Percentiles rank a stretch among this genome's conserved stretches.
phyloP scores from a whole-genome alignment of 2,888 invertebrate species.

The Deilephila elpenor region DNA sequence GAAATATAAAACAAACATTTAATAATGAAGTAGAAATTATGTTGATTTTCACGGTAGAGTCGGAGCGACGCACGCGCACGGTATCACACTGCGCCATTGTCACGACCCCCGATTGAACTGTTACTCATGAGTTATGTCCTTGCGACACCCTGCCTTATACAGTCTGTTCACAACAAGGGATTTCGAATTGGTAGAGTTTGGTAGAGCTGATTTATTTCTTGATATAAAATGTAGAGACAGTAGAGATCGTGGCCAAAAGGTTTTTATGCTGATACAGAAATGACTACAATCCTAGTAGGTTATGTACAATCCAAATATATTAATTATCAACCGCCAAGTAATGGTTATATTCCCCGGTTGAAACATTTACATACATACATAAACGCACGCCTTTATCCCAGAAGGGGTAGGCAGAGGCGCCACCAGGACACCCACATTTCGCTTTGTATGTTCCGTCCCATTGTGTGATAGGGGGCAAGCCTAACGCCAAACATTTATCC shows the following conservation, averaged over 20 bases:
- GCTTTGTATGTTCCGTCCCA: too few species aligned
- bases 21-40: conserved; percentile 26
- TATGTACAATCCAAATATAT: too few species aligned
- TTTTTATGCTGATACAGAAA: background rate
- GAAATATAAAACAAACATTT: conserved; percentile 19
- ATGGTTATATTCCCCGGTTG: too few species aligned
- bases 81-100: conserved; percentile 77
- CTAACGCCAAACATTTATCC: too few species aligned
- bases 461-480: too few species aligned
- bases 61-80: conserved; percentile 56
- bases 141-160: conserved; percentile 44
- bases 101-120: conserved; percentile 79
- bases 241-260: background rate
- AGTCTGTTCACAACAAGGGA: conserved; percentile 44
- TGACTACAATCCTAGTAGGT: too few species aligned
- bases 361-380: too few species aligned
- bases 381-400: too few species aligned
- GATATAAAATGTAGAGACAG: background rate
- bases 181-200: conserved; percentile 37
- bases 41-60: conserved; percentile 26
- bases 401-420: too few species aligned
- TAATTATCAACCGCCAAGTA: too few species aligned
- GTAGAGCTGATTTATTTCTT: background rate
- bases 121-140: conserved; percentile 81
- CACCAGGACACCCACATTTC: too few species aligned